Percentiles rank a stretch among this genome's conserved stretches.
phyloP scores from a whole-genome alignment of 1,140 invertebrate species.

The Nasonia giraulti region DNA sequence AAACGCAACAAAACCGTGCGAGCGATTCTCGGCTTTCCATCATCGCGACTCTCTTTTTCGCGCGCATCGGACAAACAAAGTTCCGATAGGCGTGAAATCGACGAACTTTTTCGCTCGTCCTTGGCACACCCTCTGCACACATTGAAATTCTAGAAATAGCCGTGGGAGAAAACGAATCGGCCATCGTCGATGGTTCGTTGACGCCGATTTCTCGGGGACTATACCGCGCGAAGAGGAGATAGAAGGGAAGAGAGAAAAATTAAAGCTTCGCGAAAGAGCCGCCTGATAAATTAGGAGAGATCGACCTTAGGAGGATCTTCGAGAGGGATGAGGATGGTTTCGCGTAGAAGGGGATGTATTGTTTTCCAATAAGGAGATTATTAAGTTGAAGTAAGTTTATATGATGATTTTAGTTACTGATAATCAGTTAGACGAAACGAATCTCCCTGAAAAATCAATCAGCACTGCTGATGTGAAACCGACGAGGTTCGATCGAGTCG shows the following conservation, averaged over 20 bases:
- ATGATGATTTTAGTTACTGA: too few species aligned
- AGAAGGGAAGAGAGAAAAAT: neutral
- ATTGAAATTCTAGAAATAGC: neutral
- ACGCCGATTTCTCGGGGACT: neutral
- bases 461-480: neutral
- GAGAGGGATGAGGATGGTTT: too few species aligned
- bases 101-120: conserved; percentile 8
- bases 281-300: neutral
- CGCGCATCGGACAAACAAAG: neutral
- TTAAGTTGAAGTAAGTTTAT: too few species aligned
- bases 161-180: neutral
- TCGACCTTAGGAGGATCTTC: neutral
- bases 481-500: neutral
- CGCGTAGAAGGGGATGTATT: too few species aligned
- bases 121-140: neutral
- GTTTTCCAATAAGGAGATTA: too few species aligned
- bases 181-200: neutral
- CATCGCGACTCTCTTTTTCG: neutral
- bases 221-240: neutral
- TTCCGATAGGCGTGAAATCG: conserved; percentile 10
- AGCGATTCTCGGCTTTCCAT: neutral
- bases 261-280: neutral
- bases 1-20: neutral
- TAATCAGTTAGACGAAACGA: too few species aligned
- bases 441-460: neutral